Percentiles rank a stretch among this genome's conserved stretches.
phyloP scores from a whole-genome alignment of 2,797 vertebrate genomes.

The Tokudaia tokunoshimensis region DNA sequence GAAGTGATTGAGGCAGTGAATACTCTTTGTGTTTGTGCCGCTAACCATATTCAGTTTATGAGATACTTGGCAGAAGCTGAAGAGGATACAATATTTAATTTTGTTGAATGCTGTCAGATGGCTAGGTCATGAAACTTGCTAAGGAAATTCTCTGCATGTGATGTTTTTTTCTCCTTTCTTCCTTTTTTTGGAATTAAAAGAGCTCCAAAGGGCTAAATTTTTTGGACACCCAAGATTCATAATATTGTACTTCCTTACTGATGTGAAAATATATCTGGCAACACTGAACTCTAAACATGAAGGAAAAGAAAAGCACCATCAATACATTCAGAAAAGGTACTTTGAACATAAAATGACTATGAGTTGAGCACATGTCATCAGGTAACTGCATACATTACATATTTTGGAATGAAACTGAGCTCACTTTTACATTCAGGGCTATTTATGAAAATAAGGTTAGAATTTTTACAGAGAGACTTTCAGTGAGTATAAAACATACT shows the following conservation, averaged over 20 bases:
- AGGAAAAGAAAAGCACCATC: not conserved
- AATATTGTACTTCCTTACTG: conserved; percentile 3
- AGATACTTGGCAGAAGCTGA: conserved; percentile 55
- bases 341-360: conserved; percentile 1
- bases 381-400: not conserved
- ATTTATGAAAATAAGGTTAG: conserved; percentile 27
- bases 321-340: not conserved
- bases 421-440: not conserved
- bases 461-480: conserved; percentile 14
- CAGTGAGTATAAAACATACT: conserved; percentile 5
- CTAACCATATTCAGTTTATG: conserved; percentile 38
- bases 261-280: conserved; percentile 23
- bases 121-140: conserved; percentile 28
- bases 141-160: conserved; percentile 46
- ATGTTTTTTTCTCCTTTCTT: not conserved
- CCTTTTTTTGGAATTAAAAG: conserved; percentile 21
- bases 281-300: conserved; percentile 27
- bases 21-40: conserved; percentile 14
- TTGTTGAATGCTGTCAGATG: conserved; percentile 37
- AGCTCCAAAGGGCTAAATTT: not conserved
- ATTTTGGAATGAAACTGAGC: not conserved
- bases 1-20: not conserved
- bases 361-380: conserved; percentile 18
- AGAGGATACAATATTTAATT: conserved; percentile 59
- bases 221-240: not conserved